Evolutionary conservation across 2,888 invertebrate genomes (phyloP).

Genomic region (Erebia ligea): DNA sequence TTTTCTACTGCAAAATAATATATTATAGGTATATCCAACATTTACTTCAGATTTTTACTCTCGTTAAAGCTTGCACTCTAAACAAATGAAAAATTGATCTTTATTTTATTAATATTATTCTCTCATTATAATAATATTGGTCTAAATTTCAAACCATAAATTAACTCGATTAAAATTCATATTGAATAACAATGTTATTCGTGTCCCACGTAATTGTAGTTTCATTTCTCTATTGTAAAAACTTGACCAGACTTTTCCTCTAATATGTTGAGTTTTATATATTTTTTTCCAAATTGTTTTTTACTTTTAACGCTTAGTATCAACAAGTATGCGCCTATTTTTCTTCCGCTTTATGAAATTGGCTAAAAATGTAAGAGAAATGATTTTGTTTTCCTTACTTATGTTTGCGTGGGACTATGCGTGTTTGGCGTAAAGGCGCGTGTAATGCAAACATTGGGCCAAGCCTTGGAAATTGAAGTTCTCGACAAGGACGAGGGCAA

Average conservation of each 20-base stretch:
- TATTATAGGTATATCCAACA: not conserved
- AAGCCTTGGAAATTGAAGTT: constrained; percentile 89
- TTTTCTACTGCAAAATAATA: constrained; percentile 2
- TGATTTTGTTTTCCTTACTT: constrained; percentile 77
- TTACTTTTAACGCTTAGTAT: constrained; percentile 9
- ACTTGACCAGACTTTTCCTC: no score
- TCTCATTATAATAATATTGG: not conserved
- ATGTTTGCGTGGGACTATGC: constrained; percentile 76
- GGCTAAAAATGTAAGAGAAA: constrained; percentile 52
- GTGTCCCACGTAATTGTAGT: constrained; percentile 2
- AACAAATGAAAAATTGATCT: not conserved
- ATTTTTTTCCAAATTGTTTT: constrained; percentile 13
- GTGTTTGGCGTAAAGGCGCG: constrained; percentile 76
- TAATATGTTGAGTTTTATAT: not conserved
- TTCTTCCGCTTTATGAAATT: constrained; percentile 20
- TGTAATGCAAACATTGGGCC: constrained; percentile 86
- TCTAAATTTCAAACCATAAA: not conserved
- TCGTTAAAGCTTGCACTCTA: not conserved
- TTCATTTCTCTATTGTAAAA: no score
- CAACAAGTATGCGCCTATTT: not conserved
- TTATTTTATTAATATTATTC: not conserved
- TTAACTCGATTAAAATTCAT: not conserved
- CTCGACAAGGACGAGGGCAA: constrained; percentile 94
- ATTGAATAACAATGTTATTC: not conserved
- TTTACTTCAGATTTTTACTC: constrained; percentile 7